Percentiles rank a stretch among this genome's conserved stretches.
These are phyloP conservation scores for Gallinago jamesoni DNA, from an alignment of 2,113 vertebrate species.

Conservation along the genomic window DNA sequence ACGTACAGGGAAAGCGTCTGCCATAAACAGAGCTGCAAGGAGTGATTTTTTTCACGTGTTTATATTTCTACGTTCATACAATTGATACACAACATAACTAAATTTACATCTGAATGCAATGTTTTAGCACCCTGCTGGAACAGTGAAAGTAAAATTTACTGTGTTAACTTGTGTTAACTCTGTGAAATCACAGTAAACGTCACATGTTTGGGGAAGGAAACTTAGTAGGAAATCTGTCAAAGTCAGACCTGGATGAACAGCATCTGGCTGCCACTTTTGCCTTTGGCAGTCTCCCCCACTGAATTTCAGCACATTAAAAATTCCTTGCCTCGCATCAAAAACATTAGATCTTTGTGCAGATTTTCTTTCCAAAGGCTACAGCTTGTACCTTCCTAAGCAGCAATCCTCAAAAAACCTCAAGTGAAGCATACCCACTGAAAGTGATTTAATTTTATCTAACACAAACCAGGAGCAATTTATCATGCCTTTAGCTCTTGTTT, in stretches of 20 bases:
- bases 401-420: neutral
- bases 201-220: neutral
- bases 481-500: neutral
- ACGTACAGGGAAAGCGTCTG: neutral
- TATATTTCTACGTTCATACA: neutral
- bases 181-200: neutral
- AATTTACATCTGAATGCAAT: neutral
- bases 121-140: neutral
- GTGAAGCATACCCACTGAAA: neutral
- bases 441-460: neutral
- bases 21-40: neutral
- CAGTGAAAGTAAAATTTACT: neutral
- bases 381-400: neutral
- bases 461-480: slow-evolving; percentile 6
- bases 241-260: neutral
- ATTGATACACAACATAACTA: neutral
- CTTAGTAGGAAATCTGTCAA: neutral
- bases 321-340: neutral
- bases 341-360: neutral
- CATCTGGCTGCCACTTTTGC: neutral
- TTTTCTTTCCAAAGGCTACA: slow-evolving; percentile 6
- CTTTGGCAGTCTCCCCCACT: neutral
- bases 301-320: neutral
- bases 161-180: neutral
- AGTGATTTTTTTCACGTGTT: neutral